These are phyloP conservation scores for Itoplectis maculator DNA, from an alignment of 2,888 invertebrate genomes.

Conservation along the genomic window DNA sequence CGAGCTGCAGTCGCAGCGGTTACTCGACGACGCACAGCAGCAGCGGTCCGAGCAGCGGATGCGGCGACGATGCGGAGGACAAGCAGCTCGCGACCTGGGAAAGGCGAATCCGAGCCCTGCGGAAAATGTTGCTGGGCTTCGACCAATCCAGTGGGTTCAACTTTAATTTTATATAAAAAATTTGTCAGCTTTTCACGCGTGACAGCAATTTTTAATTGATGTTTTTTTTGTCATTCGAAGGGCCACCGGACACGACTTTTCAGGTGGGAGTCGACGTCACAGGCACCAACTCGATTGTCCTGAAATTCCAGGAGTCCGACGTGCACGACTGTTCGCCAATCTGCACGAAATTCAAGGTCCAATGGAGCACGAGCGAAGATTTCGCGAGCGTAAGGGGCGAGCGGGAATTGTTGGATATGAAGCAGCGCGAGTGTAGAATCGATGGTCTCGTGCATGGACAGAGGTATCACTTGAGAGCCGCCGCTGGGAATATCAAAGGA, in stretches of 20 bases:
- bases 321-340: constrained; percentile 89
- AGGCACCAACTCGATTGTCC: constrained; percentile 88
- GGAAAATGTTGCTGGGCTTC: constrained; percentile 94
- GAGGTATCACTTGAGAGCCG: constrained; percentile 95
- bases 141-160: constrained; percentile 90
- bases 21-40: constrained; percentile 82
- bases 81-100: constrained; percentile 96
- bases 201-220: constrained; percentile 17
- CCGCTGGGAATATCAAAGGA: constrained; percentile 97
- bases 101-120: constrained; percentile 91
- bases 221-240: constrained; percentile 76
- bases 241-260: constrained; percentile 93
- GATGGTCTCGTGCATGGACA: constrained; percentile 94
- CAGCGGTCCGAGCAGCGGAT: constrained; percentile 88
- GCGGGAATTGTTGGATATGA: constrained; percentile 90
- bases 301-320: constrained; percentile 90
- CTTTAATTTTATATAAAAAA: not conserved
- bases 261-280: constrained; percentile 91
- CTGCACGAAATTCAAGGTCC: constrained; percentile 97
- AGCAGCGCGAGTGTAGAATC: constrained; percentile 87
- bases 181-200: not conserved
- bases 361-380: constrained; percentile 96
- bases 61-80: constrained; percentile 90
- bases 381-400: constrained; percentile 93
- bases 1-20: constrained; percentile 78